phyloP scores from a whole-genome alignment of 1,140 invertebrate genomes.

The Cephus cinctus region DNA sequence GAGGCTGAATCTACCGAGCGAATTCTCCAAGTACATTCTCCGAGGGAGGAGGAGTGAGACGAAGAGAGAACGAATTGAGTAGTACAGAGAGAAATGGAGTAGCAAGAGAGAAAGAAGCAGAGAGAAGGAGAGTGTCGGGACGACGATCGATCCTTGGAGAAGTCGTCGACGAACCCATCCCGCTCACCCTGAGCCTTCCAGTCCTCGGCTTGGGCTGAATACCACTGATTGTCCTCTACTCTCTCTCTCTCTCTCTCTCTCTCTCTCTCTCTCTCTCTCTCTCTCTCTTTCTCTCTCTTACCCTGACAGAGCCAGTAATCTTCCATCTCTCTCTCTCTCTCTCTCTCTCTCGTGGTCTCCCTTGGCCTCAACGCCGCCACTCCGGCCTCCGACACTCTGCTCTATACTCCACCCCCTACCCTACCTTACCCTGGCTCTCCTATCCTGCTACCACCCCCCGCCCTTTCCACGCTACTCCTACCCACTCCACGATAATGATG shows the following conservation, averaged over 20 bases:
- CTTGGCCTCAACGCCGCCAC: constrained; percentile 12
- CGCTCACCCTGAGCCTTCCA: constrained; percentile 23
- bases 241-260: constrained; percentile 2
- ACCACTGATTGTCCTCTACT: constrained; percentile 50
- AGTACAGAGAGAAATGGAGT: background rate
- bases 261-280: constrained; percentile 13
- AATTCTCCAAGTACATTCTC: too few relatives aligned
- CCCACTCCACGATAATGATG: constrained; percentile 57
- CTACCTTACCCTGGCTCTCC: constrained; percentile 23
- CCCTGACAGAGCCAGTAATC: too few relatives aligned
- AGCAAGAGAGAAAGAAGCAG: constrained; percentile 10
- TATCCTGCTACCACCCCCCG: too few relatives aligned
- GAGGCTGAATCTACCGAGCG: too few relatives aligned
- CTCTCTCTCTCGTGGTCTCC: constrained; percentile 10
- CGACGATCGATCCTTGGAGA: background rate
- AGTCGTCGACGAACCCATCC: background rate
- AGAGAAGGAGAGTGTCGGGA: constrained; percentile 1
- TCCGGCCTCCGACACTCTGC: constrained; percentile 10
- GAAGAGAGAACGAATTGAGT: too few relatives aligned
- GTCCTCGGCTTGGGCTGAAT: constrained; percentile 43
- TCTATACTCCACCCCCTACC: constrained; percentile 30
- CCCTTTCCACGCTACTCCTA: constrained; percentile 37
- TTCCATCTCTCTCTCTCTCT: constrained; percentile 14
- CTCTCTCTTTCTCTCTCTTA: constrained; percentile 15
- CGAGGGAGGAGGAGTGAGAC: constrained; percentile 13